Evolutionary conservation across 2,888 invertebrate genomes (phyloP).

Genomic region (Habrosyne pyritoides): DNA sequence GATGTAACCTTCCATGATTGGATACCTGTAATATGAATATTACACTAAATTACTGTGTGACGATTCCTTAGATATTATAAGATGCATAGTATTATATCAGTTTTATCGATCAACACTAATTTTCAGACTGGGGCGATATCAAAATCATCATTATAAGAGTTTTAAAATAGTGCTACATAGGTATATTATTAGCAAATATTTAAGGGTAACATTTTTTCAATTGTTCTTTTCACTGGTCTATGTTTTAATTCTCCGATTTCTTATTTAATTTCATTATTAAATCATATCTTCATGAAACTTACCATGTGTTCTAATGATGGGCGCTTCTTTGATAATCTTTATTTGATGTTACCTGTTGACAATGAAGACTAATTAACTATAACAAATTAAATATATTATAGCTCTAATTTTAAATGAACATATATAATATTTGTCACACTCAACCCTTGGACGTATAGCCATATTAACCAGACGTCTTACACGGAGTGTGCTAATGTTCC

Average conservation of each 20-base stretch:
- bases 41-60: background rate
- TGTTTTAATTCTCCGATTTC: no score
- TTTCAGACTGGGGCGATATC: conserved; percentile 14
- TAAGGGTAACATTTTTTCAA: no score
- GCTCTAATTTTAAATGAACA: background rate
- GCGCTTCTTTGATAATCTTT: no score
- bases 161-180: no score
- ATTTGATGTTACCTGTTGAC: background rate
- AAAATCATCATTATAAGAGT: conserved; percentile 23
- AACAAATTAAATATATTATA: background rate
- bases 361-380: no score
- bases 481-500: conserved; percentile 78
- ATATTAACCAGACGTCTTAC: conserved; percentile 66
- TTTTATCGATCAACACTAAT: background rate
- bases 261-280: no score
- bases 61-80: background rate
- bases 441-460: conserved; percentile 71
- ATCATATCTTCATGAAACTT: no score
- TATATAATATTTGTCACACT: conserved; percentile 57
- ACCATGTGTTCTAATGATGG: no score
- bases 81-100: background rate
- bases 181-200: no score
- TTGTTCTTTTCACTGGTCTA: no score
- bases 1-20: background rate
- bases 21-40: background rate